Base-by-base conservation (phyloP, 1,140 invertebrate genomes). In the Metopolophium dirhodum region DNA sequence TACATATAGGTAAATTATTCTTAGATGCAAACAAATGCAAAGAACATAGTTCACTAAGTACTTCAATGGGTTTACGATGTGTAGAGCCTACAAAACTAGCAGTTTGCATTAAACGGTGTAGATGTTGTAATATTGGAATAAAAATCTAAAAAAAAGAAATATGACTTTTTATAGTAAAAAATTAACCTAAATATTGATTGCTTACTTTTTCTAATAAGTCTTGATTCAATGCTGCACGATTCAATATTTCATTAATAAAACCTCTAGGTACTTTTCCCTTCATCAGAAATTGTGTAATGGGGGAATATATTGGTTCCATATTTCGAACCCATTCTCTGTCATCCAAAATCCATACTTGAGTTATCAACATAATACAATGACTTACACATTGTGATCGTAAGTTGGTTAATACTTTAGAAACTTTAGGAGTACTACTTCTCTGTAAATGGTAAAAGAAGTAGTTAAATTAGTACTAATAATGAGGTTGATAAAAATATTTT, bases 1-100 rank as follows among this genome's bases (percentile, higher is more conserved):
- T 96, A 94, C 98, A 98, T 87, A 99, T 96, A 1, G 98, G 98
- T 35, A 98, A 95, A 4, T 96, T 94, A 94, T 96, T 96, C 49
- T 95, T 95, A 37, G 93, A 94, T 86, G 95, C 95, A 89, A 96
- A 96, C 93, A 96, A 96, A 93, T 96, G 96, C 83, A 98, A 97
- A 90, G 97, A 97, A 94, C 97, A 96, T 30, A 98, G 95, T 94
- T 98, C 97, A 93, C 96, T 96, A 49, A 98, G 95, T 14, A 96
- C 95, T 94, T 96, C 95, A 18, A 98, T 96, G 41, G 97, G 97
- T 94, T 96, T 96, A 90, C 96, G 96, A 94, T 97, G 97, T 49
- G 96, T 96, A 93, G 97, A 97, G 4, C 96, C 96, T n/a, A 97
- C 96, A 93, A 98, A 95, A 91, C 96, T 97, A n/a, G 97, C 96